phyloP scores from a whole-genome alignment of 2,113 vertebrate species.

The Turdus rufiventris region DNA sequence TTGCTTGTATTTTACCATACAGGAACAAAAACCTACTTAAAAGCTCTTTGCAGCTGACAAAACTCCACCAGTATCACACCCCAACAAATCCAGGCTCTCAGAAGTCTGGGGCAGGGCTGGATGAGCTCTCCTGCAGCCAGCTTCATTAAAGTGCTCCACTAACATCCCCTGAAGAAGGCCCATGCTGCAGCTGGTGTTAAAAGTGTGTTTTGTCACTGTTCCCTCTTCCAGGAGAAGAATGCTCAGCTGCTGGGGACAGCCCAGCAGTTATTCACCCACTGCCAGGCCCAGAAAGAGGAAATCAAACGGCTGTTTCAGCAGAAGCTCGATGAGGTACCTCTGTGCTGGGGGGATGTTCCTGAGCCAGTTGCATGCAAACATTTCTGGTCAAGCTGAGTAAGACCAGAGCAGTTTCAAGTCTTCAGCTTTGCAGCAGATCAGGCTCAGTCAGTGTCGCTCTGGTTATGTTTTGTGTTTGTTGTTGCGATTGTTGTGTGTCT shows the following conservation, averaged over 20 bases:
- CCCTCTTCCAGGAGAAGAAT: constrained; percentile 82
- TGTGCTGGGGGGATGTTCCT: neutral
- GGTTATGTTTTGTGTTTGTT: neutral
- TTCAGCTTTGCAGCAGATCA: neutral
- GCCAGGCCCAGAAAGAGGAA: constrained; percentile 91
- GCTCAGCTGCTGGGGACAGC: constrained; percentile 86
- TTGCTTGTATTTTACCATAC: neutral
- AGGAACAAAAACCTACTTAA: neutral
- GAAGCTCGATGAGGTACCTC: constrained; percentile 91
- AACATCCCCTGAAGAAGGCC: rapidly evolving
- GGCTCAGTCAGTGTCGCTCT: neutral
- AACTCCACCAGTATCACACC: neutral
- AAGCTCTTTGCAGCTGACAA: neutral
- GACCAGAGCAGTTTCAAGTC: neutral
- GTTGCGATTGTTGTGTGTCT: neutral
- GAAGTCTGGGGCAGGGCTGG: neutral
- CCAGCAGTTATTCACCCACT: constrained; percentile 88
- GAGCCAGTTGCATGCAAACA: neutral
- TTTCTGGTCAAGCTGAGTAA: neutral
- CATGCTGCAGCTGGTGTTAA: neutral
- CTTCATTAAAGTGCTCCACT: neutral
- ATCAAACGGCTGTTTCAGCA: constrained; percentile 92
- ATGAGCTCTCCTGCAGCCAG: neutral
- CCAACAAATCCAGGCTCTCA: neutral
- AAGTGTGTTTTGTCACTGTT: neutral